Base-by-base conservation (phyloP, 2,888 invertebrate species). In the Netelia fuscicornis region DNA sequence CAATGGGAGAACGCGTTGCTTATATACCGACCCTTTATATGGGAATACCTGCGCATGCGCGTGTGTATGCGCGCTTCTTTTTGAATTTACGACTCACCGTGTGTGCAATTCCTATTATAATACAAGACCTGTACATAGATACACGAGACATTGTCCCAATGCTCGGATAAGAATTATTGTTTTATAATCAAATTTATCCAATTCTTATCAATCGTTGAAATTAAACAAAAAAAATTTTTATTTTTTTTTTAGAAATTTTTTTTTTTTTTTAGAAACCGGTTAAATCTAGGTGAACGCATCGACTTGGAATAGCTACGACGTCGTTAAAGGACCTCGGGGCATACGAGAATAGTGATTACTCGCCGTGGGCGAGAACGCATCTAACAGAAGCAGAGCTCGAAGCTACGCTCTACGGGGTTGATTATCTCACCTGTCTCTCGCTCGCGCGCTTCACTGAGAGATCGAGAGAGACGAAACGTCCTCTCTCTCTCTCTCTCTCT, bases 341-440 rank as follows among this genome's bases (percentile, higher is more conserved):
- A 86, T 87, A 83, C 85, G 90, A 90, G 91, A 91, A 90, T 90
- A 91, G 90, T 91, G 92, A 92, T 92, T 92, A 92, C 91, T 89
- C 71, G 85, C 85, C 85, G 79, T 85, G 80, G 83, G 85, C 85
- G 83, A 85, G 85, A 17, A 56, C 65, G 67, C 64, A 80, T 64
- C 77, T 56, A 91, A 90, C 83, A 83, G 85, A 83, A 85, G 85
- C 85, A 84, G 89, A 88, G 91, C 91, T 91, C 88, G 87, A 86
- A 90, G 89, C 88, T 87, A 88, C 85, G 67, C 88, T 89, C 89
- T 82, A 90, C 91, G 89, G 92, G 37, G 90, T 92, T 92, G 92
- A 92, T 93, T 92, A 93, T 93, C 93, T 92, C 92, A 92, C 91
- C 92, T 92, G 92, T 92, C 92, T 92, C 91, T 91, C 91, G 92